Conservation (phyloP, 2,888 invertebrate species). For the Holacanthella duospinosa region DNA sequence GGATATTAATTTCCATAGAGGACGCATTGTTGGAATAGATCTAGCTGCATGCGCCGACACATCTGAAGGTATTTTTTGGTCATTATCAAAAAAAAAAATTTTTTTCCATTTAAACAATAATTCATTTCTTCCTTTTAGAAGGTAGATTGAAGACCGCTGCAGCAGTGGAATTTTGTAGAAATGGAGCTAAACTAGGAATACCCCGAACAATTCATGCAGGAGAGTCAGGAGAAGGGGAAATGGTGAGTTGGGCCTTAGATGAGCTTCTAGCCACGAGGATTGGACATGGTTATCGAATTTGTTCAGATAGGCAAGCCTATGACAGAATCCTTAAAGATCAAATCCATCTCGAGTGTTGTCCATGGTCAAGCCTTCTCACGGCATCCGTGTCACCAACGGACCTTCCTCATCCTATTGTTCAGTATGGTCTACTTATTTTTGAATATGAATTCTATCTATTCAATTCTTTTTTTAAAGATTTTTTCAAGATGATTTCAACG, state of each 20-base stretch:
- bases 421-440: slow-evolving; percentile 27
- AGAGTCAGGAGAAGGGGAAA: slow-evolving; percentile 44
- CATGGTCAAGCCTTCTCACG: slow-evolving; percentile 48
- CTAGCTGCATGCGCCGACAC: slow-evolving; percentile 29
- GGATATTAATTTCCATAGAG: slow-evolving; percentile 29
- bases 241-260: slow-evolving; percentile 45
- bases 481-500: slow-evolving; percentile 47
- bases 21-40: slow-evolving; percentile 30
- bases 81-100: too few relatives aligned
- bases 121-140: slow-evolving; percentile 17
- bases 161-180: slow-evolving; percentile 39
- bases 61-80: slow-evolving; percentile 17
- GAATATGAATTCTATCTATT: not conserved
- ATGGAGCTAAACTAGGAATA: slow-evolving; percentile 45
- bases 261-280: slow-evolving; percentile 47
- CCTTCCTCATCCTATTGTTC: slow-evolving; percentile 43
- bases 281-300: slow-evolving; percentile 49
- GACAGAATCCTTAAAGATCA: slow-evolving; percentile 39
- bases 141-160: slow-evolving; percentile 28
- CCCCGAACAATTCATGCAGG: slow-evolving; percentile 50
- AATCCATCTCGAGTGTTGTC: slow-evolving; percentile 48
- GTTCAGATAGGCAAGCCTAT: slow-evolving; percentile 45
- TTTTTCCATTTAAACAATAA: not conserved
- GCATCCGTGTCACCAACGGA: slow-evolving; percentile 43
- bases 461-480: slow-evolving; percentile 41